Base-by-base conservation (phyloP, 1,140 invertebrate species). In the Notospermus geniculatus region DNA sequence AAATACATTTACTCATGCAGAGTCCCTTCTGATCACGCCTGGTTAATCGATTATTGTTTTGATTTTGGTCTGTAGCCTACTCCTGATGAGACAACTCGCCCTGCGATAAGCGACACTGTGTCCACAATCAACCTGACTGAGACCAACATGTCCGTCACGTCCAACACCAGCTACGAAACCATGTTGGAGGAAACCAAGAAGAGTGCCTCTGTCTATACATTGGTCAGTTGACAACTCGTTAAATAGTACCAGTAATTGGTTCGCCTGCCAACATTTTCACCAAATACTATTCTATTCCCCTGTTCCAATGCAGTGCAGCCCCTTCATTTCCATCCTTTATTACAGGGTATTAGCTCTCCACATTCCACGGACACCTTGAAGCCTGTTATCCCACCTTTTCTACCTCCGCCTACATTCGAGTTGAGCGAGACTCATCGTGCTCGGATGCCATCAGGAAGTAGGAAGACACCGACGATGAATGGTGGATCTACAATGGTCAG, bases 311-410 rank as follows among this genome's bases (percentile, higher is more conserved):
- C 4, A 23, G 23, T n/a, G 5, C 2, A 28, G 5, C 30, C 17
- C 19, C 7, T 30, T 27, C 23, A 22, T 28, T 52, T 57, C 17
- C 50, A 13, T 45, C 22, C 50, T n/a, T 32, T 56, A 1, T 63
- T 69, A 25, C 64, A 79, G 76, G 74, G 75, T 54, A 75, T 75
- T 22, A 78, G 73, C 56, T 69, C 75, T 1, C 67, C 73, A 29
- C 71, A 68, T 56, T 75, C 71, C 17, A 68, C 50, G 17, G 76
- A 77, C 19, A 76, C 74, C 11, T 60, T 80, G 39, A 80, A 80
- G 59, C 74, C 78, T 29, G 76, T 79, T 1, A 76, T 77, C 25
- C 77, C 79, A 22, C 79, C 77, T 60, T 79, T 80, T 66, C 62
- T 79, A 25, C 77, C 79, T 2, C 70, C 69, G 15, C 77, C 79